Evolutionary conservation across 2,888 invertebrate genomes (phyloP), one percentile per base, ranked within the genome.

Genomic region (Reticulitermes lucifugus): DNA sequence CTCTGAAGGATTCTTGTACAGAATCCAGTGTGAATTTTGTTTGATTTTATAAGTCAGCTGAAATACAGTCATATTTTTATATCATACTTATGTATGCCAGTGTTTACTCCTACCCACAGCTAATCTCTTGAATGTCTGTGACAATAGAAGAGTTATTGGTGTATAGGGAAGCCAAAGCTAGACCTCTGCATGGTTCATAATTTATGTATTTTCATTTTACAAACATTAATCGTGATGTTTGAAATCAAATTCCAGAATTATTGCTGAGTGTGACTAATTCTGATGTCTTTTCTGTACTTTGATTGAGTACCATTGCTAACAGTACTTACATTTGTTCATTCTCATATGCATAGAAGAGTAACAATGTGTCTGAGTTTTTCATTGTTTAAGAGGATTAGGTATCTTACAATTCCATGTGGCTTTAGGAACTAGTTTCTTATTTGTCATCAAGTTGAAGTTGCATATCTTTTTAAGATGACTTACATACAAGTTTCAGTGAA

Each of bases 21-120:
- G 21, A 35, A 41, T 0, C 0, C 22, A 41, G 29, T 21, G 18
- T 21, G 29, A 73, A 41, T 41, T 35, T 73, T 73, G 21, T 41
- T 35, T 73, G 22, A 73, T 73, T 73, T 73, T 12, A 35, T 73
- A 73, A 41, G 41, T 73, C 29, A 10, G 0, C 22, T 29, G 41
- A 35, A 41, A 29, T 71, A 29, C 2, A 77, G 22, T 46, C 22
- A n/a, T 77, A 77, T 77, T 77, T 77, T 77, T 77, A 46, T 77
- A 77, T 41, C 14, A 43, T n/a, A 46, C n/a, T 10, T 77, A 14
- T 41, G 18, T 77, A 9, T 77, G 46, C 46, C 35, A 73, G 65
- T 73, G 35, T 73, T 77, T 77, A 46, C 77, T 77, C 21, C 73
- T 73, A 21, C 2, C 25, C 22, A 21, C 41, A 21, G 9, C 41